Evolutionary conservation across 2,113 vertebrate species (phyloP).

Genomic region (Phoenicopterus ruber): DNA sequence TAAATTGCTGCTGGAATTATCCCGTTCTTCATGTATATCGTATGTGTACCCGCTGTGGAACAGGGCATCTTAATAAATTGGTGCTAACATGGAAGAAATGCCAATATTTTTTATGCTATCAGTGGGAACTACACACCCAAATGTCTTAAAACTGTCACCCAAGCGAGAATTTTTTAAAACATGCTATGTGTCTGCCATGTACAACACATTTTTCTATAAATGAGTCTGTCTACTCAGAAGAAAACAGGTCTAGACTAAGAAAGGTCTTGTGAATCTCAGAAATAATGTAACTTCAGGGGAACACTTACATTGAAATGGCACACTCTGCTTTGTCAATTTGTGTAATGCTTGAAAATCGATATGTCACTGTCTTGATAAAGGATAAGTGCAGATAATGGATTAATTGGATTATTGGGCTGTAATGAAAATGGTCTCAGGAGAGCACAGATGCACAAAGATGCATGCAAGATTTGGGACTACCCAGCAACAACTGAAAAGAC

Average conservation of each 20-base stretch:
- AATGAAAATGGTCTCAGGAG: slow-evolving; percentile 2
- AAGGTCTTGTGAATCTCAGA: neutral
- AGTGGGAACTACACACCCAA: neutral
- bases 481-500: neutral
- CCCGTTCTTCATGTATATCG: neutral
- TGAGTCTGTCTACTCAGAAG: neutral
- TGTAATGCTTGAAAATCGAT: slow-evolving; percentile 5
- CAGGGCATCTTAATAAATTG: neutral
- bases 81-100: neutral
- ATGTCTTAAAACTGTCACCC: neutral
- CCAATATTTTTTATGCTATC: neutral
- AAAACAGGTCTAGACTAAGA: neutral
- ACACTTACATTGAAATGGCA: neutral
- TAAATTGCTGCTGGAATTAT: neutral
- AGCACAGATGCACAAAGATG: neutral
- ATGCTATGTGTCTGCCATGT: neutral
- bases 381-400: slow-evolving; percentile 28
- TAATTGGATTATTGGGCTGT: neutral
- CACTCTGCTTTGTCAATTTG: neutral
- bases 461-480: neutral
- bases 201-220: neutral
- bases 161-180: neutral
- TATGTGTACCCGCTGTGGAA: rapidly evolving
- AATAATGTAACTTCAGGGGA: neutral
- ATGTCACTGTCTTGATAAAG: slow-evolving; percentile 24